Conservation (phyloP, 2,888 invertebrate genomes). For the Nomada hirtipes region DNA sequence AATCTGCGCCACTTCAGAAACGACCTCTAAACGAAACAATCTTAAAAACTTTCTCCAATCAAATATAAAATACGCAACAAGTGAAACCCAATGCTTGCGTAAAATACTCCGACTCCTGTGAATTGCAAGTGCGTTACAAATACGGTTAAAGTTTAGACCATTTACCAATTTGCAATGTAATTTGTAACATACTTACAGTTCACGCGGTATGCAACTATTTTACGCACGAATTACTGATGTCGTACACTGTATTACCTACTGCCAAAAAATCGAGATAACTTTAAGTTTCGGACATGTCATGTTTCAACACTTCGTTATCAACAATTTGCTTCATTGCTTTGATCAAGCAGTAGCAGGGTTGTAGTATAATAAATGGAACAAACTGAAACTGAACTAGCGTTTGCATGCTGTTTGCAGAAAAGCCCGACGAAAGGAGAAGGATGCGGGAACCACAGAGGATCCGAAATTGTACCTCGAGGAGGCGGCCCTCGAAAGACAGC, state of each 20-base stretch:
- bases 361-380: not conserved
- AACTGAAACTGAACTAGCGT: constrained; percentile 21
- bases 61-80: not conserved
- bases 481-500: constrained; percentile 96
- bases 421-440: constrained; percentile 98
- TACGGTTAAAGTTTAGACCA: too few species aligned
- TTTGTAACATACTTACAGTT: too few species aligned
- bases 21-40: too few species aligned
- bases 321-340: constrained; percentile 45
- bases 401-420: constrained; percentile 89
- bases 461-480: constrained; percentile 98
- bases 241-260: too few species aligned
- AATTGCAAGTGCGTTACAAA: too few species aligned
- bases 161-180: too few species aligned
- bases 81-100: not conserved
- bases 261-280: too few species aligned
- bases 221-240: too few species aligned
- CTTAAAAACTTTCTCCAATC: too few species aligned
- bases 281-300: too few species aligned
- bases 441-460: constrained; percentile 91
- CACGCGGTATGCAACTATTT: too few species aligned
- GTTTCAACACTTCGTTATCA: constrained; percentile 8
- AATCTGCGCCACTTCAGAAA: not conserved
- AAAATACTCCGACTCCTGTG: too few species aligned
- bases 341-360: constrained; percentile 23